phyloP scores from a whole-genome alignment of 2,888 invertebrate genomes.

The Acutogordius australiensis region DNA sequence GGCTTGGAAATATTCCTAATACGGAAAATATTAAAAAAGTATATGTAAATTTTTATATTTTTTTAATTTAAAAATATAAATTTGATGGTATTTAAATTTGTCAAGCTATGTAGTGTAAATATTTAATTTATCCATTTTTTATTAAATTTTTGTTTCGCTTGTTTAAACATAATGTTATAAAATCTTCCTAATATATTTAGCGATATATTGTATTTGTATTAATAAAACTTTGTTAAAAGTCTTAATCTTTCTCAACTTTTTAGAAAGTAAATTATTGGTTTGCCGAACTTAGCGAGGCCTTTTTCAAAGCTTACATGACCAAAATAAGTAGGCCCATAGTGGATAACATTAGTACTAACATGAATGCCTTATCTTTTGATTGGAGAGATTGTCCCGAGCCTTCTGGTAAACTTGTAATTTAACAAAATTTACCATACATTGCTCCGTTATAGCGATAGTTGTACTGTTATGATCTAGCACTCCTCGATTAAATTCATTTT shows the following conservation, averaged over 20 bases:
- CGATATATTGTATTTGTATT: neutral
- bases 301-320: neutral
- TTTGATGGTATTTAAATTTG: neutral
- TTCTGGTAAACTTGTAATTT: no score
- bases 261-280: neutral
- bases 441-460: no score
- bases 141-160: neutral
- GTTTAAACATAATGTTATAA: neutral
- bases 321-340: neutral
- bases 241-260: no score
- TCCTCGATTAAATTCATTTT: no score
- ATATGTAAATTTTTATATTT: neutral
- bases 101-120: neutral
- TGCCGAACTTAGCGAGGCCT: neutral
- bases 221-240: neutral
- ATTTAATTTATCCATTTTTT: neutral
- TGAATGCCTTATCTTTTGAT: neutral
- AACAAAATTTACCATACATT: no score
- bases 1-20: neutral
- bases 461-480: no score
- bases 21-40: slow-evolving; percentile 9
- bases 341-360: neutral
- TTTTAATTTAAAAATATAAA: neutral
- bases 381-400: slow-evolving; percentile 3
- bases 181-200: neutral